Percentiles rank a stretch among this genome's conserved stretches.
phyloP scores from a whole-genome alignment of 2,113 vertebrate genomes.

The Gavialis gangeticus region DNA sequence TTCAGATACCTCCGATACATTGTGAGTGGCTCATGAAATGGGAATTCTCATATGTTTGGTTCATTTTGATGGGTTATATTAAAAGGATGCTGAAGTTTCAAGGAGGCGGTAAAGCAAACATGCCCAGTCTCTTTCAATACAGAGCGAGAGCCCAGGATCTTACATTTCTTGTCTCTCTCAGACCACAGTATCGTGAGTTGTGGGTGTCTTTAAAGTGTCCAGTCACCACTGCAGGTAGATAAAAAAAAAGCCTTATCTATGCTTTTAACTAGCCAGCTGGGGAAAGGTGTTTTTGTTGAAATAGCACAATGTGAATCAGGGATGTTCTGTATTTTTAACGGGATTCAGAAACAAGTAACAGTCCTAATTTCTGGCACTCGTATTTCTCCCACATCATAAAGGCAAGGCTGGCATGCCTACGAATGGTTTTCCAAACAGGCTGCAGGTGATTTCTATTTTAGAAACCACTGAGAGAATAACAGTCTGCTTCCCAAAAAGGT shows the following conservation, averaged over 20 bases:
- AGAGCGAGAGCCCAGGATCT: constrained; percentile 42
- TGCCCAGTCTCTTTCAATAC: constrained; percentile 51
- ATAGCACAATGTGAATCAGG: not conserved
- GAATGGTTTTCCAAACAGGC: not conserved
- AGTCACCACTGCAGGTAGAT: not conserved
- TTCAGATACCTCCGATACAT: constrained; percentile 15
- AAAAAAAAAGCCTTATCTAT: not conserved
- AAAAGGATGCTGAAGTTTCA: constrained; percentile 51
- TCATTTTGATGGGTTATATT: constrained; percentile 61
- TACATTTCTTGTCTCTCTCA: constrained; percentile 27
- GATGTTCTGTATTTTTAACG: not conserved
- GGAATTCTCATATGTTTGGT: constrained; percentile 49
- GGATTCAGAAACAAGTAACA: not conserved
- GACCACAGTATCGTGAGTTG: constrained; percentile 14
- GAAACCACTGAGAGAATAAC: not conserved
- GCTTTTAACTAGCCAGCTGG: not conserved
- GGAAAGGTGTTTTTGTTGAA: not conserved
- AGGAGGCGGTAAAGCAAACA: constrained; percentile 49
- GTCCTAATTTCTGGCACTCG: not conserved
- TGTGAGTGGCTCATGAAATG: constrained; percentile 43
- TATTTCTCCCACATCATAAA: not conserved
- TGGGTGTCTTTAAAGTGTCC: not conserved
- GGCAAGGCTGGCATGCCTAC: rapidly evolving
- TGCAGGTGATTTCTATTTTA: not conserved
- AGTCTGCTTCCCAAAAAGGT: not conserved